Evolutionary conservation across 2,797 vertebrate species (phyloP).

Genomic region (Karalla daura): DNA sequence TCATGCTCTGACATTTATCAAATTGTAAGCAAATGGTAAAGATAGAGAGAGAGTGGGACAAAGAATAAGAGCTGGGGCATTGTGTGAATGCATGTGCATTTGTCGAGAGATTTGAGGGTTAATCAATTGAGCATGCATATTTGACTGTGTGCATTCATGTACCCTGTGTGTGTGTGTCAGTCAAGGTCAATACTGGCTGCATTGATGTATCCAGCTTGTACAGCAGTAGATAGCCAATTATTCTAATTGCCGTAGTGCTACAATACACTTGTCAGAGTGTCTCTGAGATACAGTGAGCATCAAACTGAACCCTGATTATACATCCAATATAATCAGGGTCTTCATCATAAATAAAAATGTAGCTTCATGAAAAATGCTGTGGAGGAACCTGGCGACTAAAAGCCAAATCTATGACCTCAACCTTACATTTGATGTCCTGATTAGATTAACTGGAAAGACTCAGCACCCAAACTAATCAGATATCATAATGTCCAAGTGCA

Average conservation of each 20-base stretch:
- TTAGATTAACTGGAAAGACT: slow-evolving; percentile 35
- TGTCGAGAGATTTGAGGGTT: not conserved
- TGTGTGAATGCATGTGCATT: not conserved
- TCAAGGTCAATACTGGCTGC: slow-evolving; percentile 59
- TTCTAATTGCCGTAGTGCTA: slow-evolving; percentile 47
- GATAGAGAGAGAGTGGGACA: not conserved
- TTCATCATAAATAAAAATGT: not conserved
- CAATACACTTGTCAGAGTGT: slow-evolving; percentile 19
- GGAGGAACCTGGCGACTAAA: not conserved
- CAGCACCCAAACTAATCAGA: slow-evolving; percentile 17
- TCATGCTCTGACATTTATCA: no score
- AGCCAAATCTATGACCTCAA: slow-evolving; percentile 23
- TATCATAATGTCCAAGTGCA: slow-evolving; percentile 9
- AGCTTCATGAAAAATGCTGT: not conserved
- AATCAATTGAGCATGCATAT: slow-evolving; percentile 12
- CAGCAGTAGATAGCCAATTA: slow-evolving; percentile 46
- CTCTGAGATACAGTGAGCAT: slow-evolving; percentile 6
- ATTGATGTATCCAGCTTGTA: slow-evolving; percentile 41
- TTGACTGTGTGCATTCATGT: slow-evolving; percentile 13
- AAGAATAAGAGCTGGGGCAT: no score
- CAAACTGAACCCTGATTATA: not conserved
- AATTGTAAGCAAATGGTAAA: not conserved
- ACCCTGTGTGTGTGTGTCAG: slow-evolving; percentile 22
- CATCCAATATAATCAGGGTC: not conserved
- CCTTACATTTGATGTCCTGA: slow-evolving; percentile 17